Evolutionary conservation across 2,888 invertebrate species (phyloP), one percentile per base, ranked within the genome.

Genomic region (Drosophila acutilabella): DNA sequence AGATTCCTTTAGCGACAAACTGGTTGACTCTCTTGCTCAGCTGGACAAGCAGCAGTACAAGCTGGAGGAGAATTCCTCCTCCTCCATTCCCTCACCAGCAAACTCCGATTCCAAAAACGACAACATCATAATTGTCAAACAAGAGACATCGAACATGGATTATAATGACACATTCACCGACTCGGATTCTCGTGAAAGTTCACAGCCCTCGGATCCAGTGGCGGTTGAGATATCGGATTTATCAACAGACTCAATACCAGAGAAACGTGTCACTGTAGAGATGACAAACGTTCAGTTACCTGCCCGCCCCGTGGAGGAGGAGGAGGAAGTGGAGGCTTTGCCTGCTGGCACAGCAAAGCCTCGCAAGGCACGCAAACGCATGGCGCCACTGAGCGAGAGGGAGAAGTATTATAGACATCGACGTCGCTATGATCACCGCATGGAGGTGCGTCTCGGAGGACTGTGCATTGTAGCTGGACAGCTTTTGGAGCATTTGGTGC

Each of bases 341-440:
- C 14, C 54, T 2, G 7, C 61, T 30, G 53, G 30, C 7, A 30
- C 50, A n/a, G n/a, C 26, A 4, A 30, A 2, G 11, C 4, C 33
- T 7, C 11, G 18, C 4, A 57, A 20, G 14, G 18, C 38, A 5
- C 33, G 36, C 7, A 62, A 51, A 14, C 53, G 62, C 18, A 68
- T 61, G 18, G 36, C 33, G 14, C 30, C 33, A 5, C 26, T 81
- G 41, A 79, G 48, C 66, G 89, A 72, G 75, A 88, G 68, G 73
- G 89, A 89, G 0, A 89, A 83, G 65, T 91, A 92, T 69, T 92
- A 91, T 69, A 85, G 86, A 10, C 91, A 92, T 64, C 91, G 90
- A 16, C 82, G 91, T 13, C 89, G 79, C 51, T 90, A 78, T 36
- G 87, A 91, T 62, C 85, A 88, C 38, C 82, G 92, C 26, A 79